These are phyloP conservation scores for Forbesichthys agassizii DNA, from an alignment of 2,113 vertebrate species.

Conservation along the genomic window DNA sequence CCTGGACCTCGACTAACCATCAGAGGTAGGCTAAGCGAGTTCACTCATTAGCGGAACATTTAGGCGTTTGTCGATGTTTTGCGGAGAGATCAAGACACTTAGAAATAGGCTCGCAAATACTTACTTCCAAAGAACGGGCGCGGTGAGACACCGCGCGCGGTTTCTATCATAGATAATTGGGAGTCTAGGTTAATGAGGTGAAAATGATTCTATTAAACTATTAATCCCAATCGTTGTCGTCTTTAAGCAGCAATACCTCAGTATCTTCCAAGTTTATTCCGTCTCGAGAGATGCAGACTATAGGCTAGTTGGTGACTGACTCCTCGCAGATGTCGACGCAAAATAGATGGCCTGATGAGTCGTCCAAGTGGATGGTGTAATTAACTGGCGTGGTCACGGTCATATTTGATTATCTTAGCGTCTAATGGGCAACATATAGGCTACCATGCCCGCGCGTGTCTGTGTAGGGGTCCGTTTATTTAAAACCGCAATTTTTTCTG, in stretches of 20 bases:
- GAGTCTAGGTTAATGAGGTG: background rate
- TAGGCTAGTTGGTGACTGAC: conserved; percentile 28
- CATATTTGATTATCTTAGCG: background rate
- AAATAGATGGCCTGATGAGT: too few species aligned
- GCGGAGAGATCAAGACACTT: background rate
- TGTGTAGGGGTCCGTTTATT: conserved; percentile 25
- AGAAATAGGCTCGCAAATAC: background rate
- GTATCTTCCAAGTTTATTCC: conserved; percentile 34
- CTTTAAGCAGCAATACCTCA: background rate
- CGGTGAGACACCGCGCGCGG: background rate
- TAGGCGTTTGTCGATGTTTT: background rate
- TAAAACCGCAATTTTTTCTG: conserved; percentile 55
- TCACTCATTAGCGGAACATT: conserved; percentile 9
- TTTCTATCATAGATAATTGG: background rate
- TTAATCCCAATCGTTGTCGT: background rate
- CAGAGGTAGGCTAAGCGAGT: conserved; percentile 49
- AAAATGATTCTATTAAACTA: too few species aligned
- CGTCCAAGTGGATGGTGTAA: too few species aligned
- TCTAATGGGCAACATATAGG: background rate
- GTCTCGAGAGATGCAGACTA: background rate
- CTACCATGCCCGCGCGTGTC: too few species aligned
- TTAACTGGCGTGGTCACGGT: too few species aligned
- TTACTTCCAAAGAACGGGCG: background rate
- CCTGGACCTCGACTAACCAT: conserved; percentile 22
- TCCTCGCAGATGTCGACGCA: background rate